Evolutionary conservation across 2,888 invertebrate genomes (phyloP), one percentile per base, ranked within the genome.

Genomic region (Parochlus steinenii): DNA sequence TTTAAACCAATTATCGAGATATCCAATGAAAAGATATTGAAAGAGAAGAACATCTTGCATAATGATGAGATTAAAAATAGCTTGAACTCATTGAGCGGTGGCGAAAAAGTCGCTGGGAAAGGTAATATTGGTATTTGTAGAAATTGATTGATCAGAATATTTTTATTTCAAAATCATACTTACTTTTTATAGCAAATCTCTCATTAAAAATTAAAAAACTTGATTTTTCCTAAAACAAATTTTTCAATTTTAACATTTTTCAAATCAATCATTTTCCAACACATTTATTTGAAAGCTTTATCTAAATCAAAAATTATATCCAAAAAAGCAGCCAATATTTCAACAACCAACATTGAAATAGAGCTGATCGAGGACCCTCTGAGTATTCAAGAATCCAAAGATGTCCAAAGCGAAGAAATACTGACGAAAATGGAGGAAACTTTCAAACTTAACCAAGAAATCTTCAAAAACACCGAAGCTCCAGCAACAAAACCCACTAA

Each of bases 1-100:
- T 53, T 55, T 29, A 50, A 48, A 28, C 48, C 53, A 14, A 47
- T 54, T 31, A 54, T 53, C 39, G 45, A 44, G 26, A 50, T 47
- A 28, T 50, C 49, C 22, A 54, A 53, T 41, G 50, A 48, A 4
- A 50, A 50, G 38, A 25, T 53, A 31, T 41, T 52, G 10, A 46
- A 44, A 28, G 50, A 51, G 36, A 41, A 41, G 32, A 25, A 39
- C 27, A 11, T 27, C 2, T 31, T 31, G 15, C 28, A 23, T 22
- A 29, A 23, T 17, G 14, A 25, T 12, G 17, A 37, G 19, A 15
- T 33, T n/a, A 26, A 27, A 14, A 14, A 11, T 10, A 19, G 15
- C n/a, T n/a, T n/a, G 14, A 11, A 20, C 5, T 8, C 15, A 31
- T 12, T 17, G 11, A 20, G 15, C 8, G n/a, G 31, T 22, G n/a